Evolutionary conservation across 1,140 invertebrate genomes (phyloP).

Genomic region (Heterodera schachtii): DNA sequence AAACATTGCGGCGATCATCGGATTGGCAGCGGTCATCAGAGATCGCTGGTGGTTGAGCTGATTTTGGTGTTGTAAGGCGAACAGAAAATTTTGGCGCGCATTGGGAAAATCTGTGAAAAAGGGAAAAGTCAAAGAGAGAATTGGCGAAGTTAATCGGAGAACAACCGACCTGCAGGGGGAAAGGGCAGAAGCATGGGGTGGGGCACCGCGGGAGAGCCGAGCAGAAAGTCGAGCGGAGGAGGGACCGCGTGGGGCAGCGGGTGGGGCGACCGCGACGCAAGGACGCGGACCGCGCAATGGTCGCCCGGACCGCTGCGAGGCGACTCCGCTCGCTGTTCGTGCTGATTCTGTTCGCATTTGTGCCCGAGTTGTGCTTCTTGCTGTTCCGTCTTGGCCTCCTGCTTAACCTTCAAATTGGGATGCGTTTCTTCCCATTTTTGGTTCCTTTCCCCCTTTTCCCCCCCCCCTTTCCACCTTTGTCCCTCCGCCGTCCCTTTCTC

Average conservation of each 20-base stretch:
- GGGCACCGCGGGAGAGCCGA: not conserved
- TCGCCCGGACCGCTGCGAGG: not conserved
- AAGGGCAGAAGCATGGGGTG: not conserved
- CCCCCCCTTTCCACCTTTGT: not conserved
- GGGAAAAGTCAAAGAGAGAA: not conserved
- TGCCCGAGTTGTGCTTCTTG: not conserved
- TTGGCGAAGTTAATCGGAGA: not conserved
- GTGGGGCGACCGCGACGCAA: not conserved
- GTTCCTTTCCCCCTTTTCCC: not conserved
- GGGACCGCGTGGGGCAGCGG: not conserved
- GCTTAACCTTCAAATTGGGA: not conserved
- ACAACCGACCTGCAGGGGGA: not conserved
- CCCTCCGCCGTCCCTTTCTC: not conserved
- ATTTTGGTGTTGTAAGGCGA: not conserved
- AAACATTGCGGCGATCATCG: not conserved
- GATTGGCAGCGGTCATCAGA: constrained; percentile 9
- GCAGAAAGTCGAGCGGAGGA: not conserved
- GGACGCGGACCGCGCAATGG: not conserved
- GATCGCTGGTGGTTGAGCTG: not conserved
- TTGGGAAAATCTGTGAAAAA: constrained; percentile 2
- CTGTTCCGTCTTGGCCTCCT: not conserved
- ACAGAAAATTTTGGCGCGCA: not conserved
- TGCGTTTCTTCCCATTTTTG: no score
- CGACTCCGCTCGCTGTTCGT: not conserved
- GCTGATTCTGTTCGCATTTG: not conserved